Conservation (phyloP, 2,113 vertebrate genomes). For the Eolophus roseicapilla region DNA sequence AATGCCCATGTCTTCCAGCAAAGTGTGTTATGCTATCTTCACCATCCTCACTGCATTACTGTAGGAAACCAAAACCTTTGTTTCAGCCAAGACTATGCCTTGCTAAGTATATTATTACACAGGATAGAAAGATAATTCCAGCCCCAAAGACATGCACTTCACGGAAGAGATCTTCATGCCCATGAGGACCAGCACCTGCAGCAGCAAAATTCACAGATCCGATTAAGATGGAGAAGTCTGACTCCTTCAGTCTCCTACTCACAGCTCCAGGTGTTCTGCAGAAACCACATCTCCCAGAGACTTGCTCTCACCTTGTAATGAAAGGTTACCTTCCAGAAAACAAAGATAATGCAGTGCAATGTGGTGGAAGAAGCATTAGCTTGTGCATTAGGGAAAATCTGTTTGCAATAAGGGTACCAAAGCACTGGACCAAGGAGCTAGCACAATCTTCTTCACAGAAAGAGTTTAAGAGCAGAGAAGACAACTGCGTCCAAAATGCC, state of each 20-base stretch:
- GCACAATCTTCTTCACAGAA: background rate
- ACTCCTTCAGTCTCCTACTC: background rate
- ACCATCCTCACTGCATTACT: background rate
- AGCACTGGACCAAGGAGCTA: background rate
- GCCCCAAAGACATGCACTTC: background rate
- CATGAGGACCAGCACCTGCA: background rate
- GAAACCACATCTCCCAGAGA: background rate
- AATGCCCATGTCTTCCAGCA: background rate
- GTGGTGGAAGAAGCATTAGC: background rate
- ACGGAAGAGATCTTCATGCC: background rate
- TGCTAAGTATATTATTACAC: background rate
- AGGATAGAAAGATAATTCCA: background rate
- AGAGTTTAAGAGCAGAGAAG: background rate
- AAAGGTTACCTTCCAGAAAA: background rate
- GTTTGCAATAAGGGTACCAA: background rate
- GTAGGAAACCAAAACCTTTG: background rate
- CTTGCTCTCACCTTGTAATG: background rate
- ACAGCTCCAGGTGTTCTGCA: background rate
- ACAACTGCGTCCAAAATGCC: background rate
- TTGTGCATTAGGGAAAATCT: background rate
- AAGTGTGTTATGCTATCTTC: rapidly evolving
- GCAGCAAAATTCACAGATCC: background rate
- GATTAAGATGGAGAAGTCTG: background rate
- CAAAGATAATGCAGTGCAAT: background rate
- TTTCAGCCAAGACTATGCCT: background rate